Evolutionary conservation across 1,140 invertebrate species (phyloP), one percentile per base, ranked within the genome.

Genomic region (Bombus turneri): DNA sequence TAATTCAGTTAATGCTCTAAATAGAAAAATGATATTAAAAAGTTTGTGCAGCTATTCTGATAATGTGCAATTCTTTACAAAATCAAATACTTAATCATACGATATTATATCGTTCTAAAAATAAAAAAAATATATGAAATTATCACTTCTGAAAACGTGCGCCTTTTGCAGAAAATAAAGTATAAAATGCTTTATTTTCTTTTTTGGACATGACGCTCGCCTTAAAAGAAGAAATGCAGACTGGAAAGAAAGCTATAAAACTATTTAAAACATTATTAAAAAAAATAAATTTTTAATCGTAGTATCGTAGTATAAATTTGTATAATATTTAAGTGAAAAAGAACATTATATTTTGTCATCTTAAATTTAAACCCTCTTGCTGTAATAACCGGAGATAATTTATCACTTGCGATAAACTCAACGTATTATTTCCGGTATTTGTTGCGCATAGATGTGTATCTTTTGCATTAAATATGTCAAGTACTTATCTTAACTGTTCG

Each of bases 111-210:
- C 6, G 12, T 57, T 64, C 62, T 28, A 43, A 25, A 74, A 82
- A 73, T n/a, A 43, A 76, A 76, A 83, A 43, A 41, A 28, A 34
- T 71, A 47, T 53, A 10, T 59, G n/a, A 79, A 78, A 57, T 68
- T 57, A 68, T 68, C 15, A 1, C 9, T 59, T 15, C 0, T 71
- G 43, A 59, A 43, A 64, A 34, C 37, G 25, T 66, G 37, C 39
- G 39, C 69, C 22, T n/a, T 28, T 28, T 62, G 4, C 31, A 53
- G 6, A 53, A 53, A 53, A 53, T 53, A 18, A 53, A 53, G 18
- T 53, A 53, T 53, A 53, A 72, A 22, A 25, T 10, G 28, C 6
- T 28, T 28, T 37, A 53, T 5, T n/a, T 22, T 39, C 47, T 64
- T 31, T 41, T 31, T n/a, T 41, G 34, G 25, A 28, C 34, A 74